Evolutionary conservation across 2,797 vertebrate genomes (phyloP), one percentile per base, ranked within the genome.

Genomic region (Smutsia gigantea): DNA sequence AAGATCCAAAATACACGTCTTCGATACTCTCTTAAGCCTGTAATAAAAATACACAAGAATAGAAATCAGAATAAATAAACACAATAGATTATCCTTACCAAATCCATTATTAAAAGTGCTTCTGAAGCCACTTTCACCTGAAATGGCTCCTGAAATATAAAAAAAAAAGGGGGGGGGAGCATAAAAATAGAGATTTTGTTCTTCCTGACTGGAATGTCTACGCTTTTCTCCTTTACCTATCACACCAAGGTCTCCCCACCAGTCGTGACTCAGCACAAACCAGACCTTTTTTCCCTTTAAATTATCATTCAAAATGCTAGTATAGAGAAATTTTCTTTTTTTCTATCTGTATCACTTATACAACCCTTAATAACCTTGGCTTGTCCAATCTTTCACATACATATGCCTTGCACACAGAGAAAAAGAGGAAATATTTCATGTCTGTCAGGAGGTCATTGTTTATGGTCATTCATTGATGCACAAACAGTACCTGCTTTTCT

Each of bases 91-190:
- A 81, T 97, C 95, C 98, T 98, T 99, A 99, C 99, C 99, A 99
- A 99, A 98, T 99, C 99, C 99, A 99, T 99, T 95, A 99, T 99
- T 81, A 99, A 96, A 98, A 99, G 99, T 93, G 99, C 99, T 98
- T 99, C 99, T 3, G 99, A 99, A 98, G 99, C 99, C 83, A 99
- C 99, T 87, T 99, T 98, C 88, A 99, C 99, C 98, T 98, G 99
- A 98, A 99, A 99, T 17, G 99, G 99, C 72, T 99, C 99, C 99
- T 99, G 98, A 90, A 98, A 97, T 77, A 97, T 19, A 98, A 96
- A 96, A 91, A 95, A n/a, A 71, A 87, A 88, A 92, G 57, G 27
- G 53, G 7, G 39, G 77, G 61, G 66, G 55, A 97, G 51, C 2
- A 81, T 7, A 87, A 96, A 97, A 96, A 96, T 71, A 96, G 89